Evolutionary conservation across 2,888 invertebrate genomes (phyloP).

Genomic region (Drosophila sordidapex): DNA sequence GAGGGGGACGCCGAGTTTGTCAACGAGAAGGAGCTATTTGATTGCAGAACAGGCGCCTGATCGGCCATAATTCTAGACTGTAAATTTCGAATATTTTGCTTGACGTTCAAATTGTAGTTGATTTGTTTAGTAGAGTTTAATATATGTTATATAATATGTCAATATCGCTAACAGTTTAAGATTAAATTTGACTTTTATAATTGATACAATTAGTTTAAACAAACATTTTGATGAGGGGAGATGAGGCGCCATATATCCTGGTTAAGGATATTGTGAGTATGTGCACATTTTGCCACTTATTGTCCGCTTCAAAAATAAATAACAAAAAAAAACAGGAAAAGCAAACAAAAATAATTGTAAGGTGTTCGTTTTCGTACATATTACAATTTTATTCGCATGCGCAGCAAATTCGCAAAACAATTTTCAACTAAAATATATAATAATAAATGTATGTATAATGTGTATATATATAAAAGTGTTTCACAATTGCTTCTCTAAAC

Average conservation of each 20-base stretch:
- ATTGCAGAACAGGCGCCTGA: background rate
- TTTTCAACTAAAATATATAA: slow-evolving; percentile 48
- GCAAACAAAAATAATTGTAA: slow-evolving; percentile 28
- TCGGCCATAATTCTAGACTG: slow-evolving; percentile 13
- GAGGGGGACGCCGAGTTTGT: background rate
- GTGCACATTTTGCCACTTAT: slow-evolving; percentile 43
- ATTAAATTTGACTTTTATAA: slow-evolving; percentile 44
- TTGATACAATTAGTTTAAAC: slow-evolving; percentile 65
- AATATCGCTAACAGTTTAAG: slow-evolving; percentile 38
- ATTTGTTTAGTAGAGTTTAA: slow-evolving; percentile 14
- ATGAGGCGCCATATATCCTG: slow-evolving; percentile 3
- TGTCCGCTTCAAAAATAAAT: slow-evolving; percentile 53
- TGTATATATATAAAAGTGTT: slow-evolving; percentile 62
- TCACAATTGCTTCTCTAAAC: slow-evolving; percentile 51
- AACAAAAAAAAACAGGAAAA: slow-evolving; percentile 24
- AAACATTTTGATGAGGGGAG: slow-evolving; percentile 22
- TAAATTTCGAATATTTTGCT: slow-evolving; percentile 9
- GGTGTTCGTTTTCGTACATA: slow-evolving; percentile 49
- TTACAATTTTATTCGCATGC: slow-evolving; percentile 69
- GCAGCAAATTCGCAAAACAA: slow-evolving; percentile 58
- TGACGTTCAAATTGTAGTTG: slow-evolving; percentile 5
- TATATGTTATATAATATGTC: slow-evolving; percentile 27
- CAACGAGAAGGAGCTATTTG: background rate
- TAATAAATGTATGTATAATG: slow-evolving; percentile 42
- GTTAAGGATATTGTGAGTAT: slow-evolving; percentile 15